These are phyloP conservation scores for Aplysina aerophoba DNA, from an alignment of 37 sponge, comb jelly and placozoan genomes.

Conservation along the genomic window DNA sequence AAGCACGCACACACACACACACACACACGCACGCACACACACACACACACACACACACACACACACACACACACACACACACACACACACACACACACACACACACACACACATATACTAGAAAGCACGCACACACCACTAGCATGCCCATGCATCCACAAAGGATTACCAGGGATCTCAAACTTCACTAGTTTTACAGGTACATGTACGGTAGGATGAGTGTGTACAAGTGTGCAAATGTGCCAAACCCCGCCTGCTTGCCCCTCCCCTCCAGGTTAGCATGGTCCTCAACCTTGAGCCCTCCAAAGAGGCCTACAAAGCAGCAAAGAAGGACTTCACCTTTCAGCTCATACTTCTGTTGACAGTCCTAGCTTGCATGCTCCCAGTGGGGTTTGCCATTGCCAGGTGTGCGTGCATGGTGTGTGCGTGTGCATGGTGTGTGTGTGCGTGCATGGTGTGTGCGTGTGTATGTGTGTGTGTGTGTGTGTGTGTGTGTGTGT, in stretches of 20 bases:
- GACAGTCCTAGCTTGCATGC: slow-evolving; percentile 55
- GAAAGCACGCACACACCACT: too few species aligned
- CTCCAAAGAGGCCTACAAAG: slow-evolving; percentile 54
- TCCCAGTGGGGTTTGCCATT: slow-evolving; percentile 70
- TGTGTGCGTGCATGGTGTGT: slow-evolving; percentile 37
- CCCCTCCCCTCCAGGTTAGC: slow-evolving; percentile 58
- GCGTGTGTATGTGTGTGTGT: slow-evolving; percentile 42
- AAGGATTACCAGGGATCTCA: too few species aligned
- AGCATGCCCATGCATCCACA: background rate
- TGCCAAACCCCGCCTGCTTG: background rate
- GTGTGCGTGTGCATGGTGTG: slow-evolving; percentile 46
- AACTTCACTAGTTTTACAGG: background rate
- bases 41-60: too few species aligned
- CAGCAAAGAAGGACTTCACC: slow-evolving; percentile 76
- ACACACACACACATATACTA: too few species aligned
- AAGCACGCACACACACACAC: too few species aligned
- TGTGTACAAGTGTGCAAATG: background rate
- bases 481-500: slow-evolving; percentile 37
- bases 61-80: too few species aligned
- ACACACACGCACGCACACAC: too few species aligned
- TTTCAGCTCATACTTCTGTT: slow-evolving; percentile 74
- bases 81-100: too few species aligned
- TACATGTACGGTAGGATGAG: background rate
- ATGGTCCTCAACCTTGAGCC: slow-evolving; percentile 71
- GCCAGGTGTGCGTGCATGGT: slow-evolving; percentile 51